Evolutionary conservation across 1,140 invertebrate genomes (phyloP), one percentile per base, ranked within the genome.

Genomic region (Riptortus pedestris): DNA sequence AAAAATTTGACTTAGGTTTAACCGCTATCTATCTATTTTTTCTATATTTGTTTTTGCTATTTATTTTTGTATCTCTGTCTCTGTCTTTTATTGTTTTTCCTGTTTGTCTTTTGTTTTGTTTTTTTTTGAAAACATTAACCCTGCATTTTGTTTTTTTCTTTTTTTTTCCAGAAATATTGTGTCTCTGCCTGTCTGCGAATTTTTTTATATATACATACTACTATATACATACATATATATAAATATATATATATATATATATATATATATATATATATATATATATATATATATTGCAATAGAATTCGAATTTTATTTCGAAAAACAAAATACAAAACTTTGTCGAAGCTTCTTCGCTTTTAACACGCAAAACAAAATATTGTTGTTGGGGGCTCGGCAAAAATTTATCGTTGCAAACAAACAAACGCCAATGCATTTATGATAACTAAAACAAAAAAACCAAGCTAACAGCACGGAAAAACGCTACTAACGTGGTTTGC

Each of bases 31-130:
- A 52, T 60, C n/a, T 29, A 52, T 27, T 7, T 51, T 11, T 63
- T 24, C 28, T 31, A 11, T 63, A 47, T 63, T 52, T 52, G 43
- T 62, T 18, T 62, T 47, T 38, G 20, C 24, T 63, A 52, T 63
- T 26, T 52, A 3, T n/a, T 28, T 48, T 62, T 62, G 24, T 62
- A 43, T 48, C 59, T 48, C 20, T 26, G 31, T 38, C 24, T 57
- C 47, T 38, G 38, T 43, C 47, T 58, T 22, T 43, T 60, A 27
- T 45, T 47, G 18, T 18, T 64, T 64, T 64, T 27, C 22, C 0
- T 43, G 1, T 58, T 26, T 38, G 0, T 58, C 28, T 28, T 59
- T 12, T 48, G n/a, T 60, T 51, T 33, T 51, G 2, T 63, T 51
- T 51, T 20, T 2, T 62, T 48, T 48, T 52, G 33, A 33, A 14